Base-by-base conservation (phyloP, 2,888 invertebrate genomes). In the Polydrusus cervinus region DNA sequence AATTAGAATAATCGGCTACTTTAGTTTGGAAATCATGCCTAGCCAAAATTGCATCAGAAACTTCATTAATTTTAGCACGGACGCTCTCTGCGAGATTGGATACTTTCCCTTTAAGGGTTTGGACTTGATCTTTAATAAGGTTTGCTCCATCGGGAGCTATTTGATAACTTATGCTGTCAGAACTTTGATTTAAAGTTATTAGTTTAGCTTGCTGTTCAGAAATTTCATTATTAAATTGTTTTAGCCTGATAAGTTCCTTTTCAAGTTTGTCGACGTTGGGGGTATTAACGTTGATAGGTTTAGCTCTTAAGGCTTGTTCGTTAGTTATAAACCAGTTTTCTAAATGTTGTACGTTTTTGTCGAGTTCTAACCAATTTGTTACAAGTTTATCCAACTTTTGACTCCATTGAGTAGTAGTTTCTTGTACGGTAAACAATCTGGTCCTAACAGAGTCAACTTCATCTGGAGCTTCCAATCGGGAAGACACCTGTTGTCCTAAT, bases 401-500 rank as follows among this genome's bases (percentile, higher is more conserved):
- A 68, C 92, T 92, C 88, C 94, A 93, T 85, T 96, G 95, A 64
- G 91, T 90, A 0, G 94, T 93, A 75, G 92, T 90, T 80, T 94
- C 93, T 80, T 95, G 93, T n/a, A 97, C 92, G 0, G 93, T 91
- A n/a, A 93, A 92, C 93, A 95, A 96, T 75, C 95, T 91, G 8
- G 94, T 94, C 82, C 94, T 93, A 78, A 96, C 91, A 2, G 94
- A 92, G 83, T 96, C 95, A 53, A 96, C 91, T 88, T 96, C 95
- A 85, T 95, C 95, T 8, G 94, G 93, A 45, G 94, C 93, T 82
- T 91, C 92, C 20, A 93, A 92, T 88, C 92, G 93, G 61, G 93
- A 92, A 18, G 92, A 90, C 81, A 95, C 90, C 86, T 93, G 92
- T 83, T 94, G 93, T 81, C 93, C 93, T 71, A 95, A 90, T 78